phyloP scores from a whole-genome alignment of 2,113 vertebrate genomes.

The Leptobrachium leishanense region DNA sequence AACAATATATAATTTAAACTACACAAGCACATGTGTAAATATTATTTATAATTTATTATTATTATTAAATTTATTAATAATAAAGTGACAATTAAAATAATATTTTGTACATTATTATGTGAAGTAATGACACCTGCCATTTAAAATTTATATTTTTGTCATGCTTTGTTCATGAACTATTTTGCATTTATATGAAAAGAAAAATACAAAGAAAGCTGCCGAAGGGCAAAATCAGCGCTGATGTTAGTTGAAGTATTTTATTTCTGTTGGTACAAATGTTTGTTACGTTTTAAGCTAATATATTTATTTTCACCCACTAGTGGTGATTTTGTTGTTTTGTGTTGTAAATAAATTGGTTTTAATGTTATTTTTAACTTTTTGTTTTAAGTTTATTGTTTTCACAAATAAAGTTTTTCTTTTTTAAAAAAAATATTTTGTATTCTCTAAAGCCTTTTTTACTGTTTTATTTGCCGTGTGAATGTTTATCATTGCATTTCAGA shows the following conservation, averaged over 20 bases:
- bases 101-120: constrained; percentile 65
- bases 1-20: too few relatives aligned
- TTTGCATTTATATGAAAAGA: constrained; percentile 38
- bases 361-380: constrained; percentile 84
- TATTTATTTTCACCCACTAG: constrained; percentile 81
- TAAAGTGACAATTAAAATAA: constrained; percentile 55
- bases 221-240: constrained; percentile 51
- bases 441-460: constrained; percentile 38
- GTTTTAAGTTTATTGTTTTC: constrained; percentile 87
- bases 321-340: constrained; percentile 80
- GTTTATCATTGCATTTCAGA: too few relatives aligned
- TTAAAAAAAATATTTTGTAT: constrained; percentile 43
- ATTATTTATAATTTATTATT: neutral
- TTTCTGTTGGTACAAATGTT: constrained; percentile 71
- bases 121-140: constrained; percentile 57
- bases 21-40: neutral
- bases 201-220: constrained; percentile 58
- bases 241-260: constrained; percentile 67
- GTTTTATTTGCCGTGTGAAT: constrained; percentile 50
- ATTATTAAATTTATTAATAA: too few relatives aligned
- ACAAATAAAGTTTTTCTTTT: constrained; percentile 90
- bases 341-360: constrained; percentile 90
- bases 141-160: constrained; percentile 27
- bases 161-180: neutral
- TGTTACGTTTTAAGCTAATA: constrained; percentile 79